Conservation (phyloP, 2,797 vertebrate species). For the Anguilla megastoma region DNA sequence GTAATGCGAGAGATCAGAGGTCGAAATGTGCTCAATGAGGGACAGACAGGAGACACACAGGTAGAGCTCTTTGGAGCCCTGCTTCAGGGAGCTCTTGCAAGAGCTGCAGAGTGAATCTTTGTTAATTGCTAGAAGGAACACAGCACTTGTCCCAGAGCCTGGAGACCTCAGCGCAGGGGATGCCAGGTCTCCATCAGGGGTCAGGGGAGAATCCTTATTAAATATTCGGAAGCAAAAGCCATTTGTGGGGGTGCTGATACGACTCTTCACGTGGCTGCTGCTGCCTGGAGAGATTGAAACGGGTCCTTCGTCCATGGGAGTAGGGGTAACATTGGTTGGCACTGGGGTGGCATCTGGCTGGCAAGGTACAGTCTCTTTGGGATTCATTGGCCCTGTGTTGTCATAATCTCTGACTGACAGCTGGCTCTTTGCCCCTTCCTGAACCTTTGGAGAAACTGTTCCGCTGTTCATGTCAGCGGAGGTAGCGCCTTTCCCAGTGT, state of each 20-base stretch:
- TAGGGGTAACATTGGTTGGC: constrained; percentile 16
- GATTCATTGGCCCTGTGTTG: background rate
- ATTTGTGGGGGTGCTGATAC: constrained; percentile 44
- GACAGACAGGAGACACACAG: constrained; percentile 68
- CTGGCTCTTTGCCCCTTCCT: constrained; percentile 30
- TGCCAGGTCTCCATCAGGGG: constrained; percentile 40
- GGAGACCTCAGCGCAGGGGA: constrained; percentile 43
- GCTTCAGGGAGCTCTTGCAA: constrained; percentile 48
- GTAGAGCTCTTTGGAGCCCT: constrained; percentile 61
- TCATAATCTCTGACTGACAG: background rate
- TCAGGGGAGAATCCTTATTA: constrained; percentile 47
- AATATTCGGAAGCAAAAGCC: constrained; percentile 52
- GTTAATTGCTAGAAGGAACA: constrained; percentile 49
- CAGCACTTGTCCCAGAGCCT: constrained; percentile 40
- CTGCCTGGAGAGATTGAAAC: constrained; percentile 35
- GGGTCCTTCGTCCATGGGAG: constrained; percentile 15
- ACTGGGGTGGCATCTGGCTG: constrained; percentile 9
- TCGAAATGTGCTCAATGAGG: constrained; percentile 56
- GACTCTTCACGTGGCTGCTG: constrained; percentile 28
- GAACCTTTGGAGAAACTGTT: constrained; percentile 28
- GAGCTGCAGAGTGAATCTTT: constrained; percentile 48
- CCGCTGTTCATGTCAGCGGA: constrained; percentile 16
- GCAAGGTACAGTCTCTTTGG: constrained; percentile 20
- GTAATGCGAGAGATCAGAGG: constrained; percentile 45
- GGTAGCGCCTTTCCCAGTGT: background rate